These are phyloP conservation scores for Philopotamus ludificatus DNA, from an alignment of 1,140 invertebrate species.

Conservation along the genomic window DNA sequence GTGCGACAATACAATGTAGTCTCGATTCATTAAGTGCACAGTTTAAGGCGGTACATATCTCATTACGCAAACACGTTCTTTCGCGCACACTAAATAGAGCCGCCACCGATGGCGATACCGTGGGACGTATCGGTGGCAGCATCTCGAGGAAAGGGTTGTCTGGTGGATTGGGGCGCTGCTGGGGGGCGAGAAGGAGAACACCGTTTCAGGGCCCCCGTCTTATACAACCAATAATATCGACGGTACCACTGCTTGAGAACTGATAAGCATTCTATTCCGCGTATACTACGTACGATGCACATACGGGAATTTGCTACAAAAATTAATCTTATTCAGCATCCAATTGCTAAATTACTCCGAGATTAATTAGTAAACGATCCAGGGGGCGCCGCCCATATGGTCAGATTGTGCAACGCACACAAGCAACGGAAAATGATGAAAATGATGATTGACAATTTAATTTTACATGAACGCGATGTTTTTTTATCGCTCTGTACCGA, in stretches of 20 bases:
- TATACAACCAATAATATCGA: slow-evolving; percentile 39
- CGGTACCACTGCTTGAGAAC: slow-evolving; percentile 17
- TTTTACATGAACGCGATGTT: too few relatives aligned
- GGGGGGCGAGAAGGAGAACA: background rate
- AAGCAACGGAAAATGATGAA: too few relatives aligned
- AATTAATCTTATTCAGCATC: too few relatives aligned
- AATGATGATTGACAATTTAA: too few relatives aligned
- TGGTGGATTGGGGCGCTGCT: background rate
- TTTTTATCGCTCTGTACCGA: too few relatives aligned
- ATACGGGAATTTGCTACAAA: too few relatives aligned
- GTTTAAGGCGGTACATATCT: too few relatives aligned
- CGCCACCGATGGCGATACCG: slow-evolving; percentile 29
- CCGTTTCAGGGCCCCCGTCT: slow-evolving; percentile 14
- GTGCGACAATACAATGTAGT: too few relatives aligned
- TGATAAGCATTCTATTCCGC: slow-evolving; percentile 30
- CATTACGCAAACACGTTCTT: slow-evolving; percentile 24
- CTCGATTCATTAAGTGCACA: slow-evolving; percentile 5
- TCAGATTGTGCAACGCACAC: too few relatives aligned
- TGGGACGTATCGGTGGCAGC: slow-evolving; percentile 29
- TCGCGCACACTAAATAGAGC: slow-evolving; percentile 18
- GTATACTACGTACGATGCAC: slow-evolving; percentile 13
- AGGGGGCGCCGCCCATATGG: too few relatives aligned
- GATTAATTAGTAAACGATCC: too few relatives aligned
- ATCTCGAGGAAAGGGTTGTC: slow-evolving; percentile 38
- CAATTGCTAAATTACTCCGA: too few relatives aligned